phyloP scores from a whole-genome alignment of 92 coral and sea anemone genomes.

The Porites divaricata region DNA sequence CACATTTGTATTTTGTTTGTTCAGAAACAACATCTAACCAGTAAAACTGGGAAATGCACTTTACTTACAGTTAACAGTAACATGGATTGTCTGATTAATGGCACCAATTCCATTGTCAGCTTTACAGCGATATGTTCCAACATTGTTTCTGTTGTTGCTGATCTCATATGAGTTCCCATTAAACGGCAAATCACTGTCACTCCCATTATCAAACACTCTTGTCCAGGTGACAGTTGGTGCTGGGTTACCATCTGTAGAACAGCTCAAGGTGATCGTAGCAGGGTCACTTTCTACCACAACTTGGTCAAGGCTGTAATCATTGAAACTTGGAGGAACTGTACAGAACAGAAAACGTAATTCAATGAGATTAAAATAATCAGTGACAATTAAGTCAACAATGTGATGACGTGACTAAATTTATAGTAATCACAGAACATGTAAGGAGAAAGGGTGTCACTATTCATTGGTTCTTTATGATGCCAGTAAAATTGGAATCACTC shows the following conservation, averaged over 20 bases:
- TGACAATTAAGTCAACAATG: too few relatives aligned
- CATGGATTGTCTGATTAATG: slow-evolving; percentile 17
- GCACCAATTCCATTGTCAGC: slow-evolving; percentile 45
- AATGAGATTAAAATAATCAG: too few relatives aligned
- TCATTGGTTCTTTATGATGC: too few relatives aligned
- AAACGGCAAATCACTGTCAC: background rate
- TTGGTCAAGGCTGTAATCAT: background rate
- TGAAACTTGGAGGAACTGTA: background rate
- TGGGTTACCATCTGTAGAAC: background rate
- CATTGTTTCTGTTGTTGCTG: slow-evolving; percentile 10
- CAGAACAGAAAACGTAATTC: background rate
- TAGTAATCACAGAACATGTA: too few relatives aligned
- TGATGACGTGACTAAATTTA: too few relatives aligned
- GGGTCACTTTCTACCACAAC: background rate
- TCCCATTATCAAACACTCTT: slow-evolving; percentile 1
- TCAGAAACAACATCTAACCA: too few relatives aligned
- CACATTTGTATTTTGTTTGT: too few relatives aligned
- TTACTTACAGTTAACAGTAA: slow-evolving; percentile 43
- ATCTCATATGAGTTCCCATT: background rate
- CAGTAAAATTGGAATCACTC: too few relatives aligned
- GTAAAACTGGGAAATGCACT: too few relatives aligned
- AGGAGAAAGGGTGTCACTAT: too few relatives aligned
- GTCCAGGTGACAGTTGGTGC: slow-evolving; percentile 44
- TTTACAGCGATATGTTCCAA: slow-evolving; percentile 40
- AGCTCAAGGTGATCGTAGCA: background rate